A percentile compares a stretch with the other conserved stretches of the same genome.
phyloP scores from a whole-genome alignment of 1,140 invertebrate species.

The Phortica variegata region DNA sequence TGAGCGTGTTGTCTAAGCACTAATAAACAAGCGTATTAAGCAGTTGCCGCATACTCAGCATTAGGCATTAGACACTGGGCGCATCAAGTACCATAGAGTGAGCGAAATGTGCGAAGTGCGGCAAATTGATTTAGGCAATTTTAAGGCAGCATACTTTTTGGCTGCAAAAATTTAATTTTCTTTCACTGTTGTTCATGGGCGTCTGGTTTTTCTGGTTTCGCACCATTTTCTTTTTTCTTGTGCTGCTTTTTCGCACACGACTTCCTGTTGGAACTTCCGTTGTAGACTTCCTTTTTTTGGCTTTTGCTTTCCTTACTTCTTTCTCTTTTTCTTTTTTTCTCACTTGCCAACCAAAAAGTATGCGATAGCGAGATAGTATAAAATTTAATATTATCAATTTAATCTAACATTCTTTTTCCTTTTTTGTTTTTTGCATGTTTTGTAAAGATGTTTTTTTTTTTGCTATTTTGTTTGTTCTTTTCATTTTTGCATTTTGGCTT shows the following conservation, averaged over 20 bases:
- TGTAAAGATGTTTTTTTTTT: neutral
- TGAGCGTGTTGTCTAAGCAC: neutral
- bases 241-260: neutral
- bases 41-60: too few relatives aligned
- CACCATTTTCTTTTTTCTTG: neutral
- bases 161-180: too few relatives aligned
- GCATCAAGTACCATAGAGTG: too few relatives aligned
- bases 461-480: too few relatives aligned
- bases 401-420: neutral
- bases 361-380: constrained; percentile 5
- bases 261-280: neutral
- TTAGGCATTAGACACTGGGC: too few relatives aligned
- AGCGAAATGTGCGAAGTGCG: too few relatives aligned
- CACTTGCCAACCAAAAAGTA: neutral
- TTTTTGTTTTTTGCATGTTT: neutral
- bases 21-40: too few relatives aligned
- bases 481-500: too few relatives aligned
- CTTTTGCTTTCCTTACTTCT: neutral
- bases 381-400: constrained; percentile 27
- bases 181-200: too few relatives aligned
- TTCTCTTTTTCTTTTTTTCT: neutral
- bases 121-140: neutral
- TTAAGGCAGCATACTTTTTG: too few relatives aligned
- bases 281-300: neutral
- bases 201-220: too few relatives aligned